Conservation (phyloP, 1,140 invertebrate species). For the Zophobas morio region DNA sequence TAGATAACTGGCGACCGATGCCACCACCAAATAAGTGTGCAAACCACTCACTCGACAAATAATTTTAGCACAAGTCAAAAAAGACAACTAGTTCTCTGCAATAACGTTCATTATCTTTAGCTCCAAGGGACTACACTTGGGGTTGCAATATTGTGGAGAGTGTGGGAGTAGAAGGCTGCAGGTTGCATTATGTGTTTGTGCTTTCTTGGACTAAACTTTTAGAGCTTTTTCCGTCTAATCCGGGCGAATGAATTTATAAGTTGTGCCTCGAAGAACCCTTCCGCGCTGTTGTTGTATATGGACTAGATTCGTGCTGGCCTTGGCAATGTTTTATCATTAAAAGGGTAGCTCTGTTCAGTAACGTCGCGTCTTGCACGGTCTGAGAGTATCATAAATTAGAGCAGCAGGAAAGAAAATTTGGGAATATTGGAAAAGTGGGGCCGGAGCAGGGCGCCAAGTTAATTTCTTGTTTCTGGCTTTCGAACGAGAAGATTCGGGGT, state of each 20-base stretch:
- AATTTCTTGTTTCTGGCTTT: constrained; percentile 40
- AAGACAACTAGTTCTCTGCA: neutral
- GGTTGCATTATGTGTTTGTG: too few species aligned
- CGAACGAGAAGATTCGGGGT: neutral
- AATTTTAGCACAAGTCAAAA: neutral
- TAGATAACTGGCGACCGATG: constrained; percentile 10
- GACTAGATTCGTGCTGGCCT: constrained; percentile 14
- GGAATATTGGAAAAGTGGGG: constrained; percentile 25
- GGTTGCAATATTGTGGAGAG: too few species aligned
- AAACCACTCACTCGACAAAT: too few species aligned
- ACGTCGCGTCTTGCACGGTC: constrained; percentile 1
- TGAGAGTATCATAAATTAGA: constrained; percentile 30
- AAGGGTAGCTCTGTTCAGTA: constrained; percentile 16
- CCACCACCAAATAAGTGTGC: constrained; percentile 9
- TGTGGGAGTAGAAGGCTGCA: too few species aligned
- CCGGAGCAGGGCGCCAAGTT: neutral
- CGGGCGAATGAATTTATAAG: constrained; percentile 32
- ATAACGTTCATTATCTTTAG: too few species aligned
- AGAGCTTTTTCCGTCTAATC: too few species aligned
- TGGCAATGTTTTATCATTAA: constrained; percentile 36
- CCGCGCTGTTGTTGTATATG: constrained; percentile 6
- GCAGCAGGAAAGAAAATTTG: constrained; percentile 28
- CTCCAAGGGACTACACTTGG: too few species aligned
- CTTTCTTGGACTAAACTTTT: too few species aligned
- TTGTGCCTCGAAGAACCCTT: constrained; percentile 7